Evolutionary conservation across 2,113 vertebrate genomes (phyloP), one percentile per base, ranked within the genome.

Genomic region (Setophaga kirtlandii): DNA sequence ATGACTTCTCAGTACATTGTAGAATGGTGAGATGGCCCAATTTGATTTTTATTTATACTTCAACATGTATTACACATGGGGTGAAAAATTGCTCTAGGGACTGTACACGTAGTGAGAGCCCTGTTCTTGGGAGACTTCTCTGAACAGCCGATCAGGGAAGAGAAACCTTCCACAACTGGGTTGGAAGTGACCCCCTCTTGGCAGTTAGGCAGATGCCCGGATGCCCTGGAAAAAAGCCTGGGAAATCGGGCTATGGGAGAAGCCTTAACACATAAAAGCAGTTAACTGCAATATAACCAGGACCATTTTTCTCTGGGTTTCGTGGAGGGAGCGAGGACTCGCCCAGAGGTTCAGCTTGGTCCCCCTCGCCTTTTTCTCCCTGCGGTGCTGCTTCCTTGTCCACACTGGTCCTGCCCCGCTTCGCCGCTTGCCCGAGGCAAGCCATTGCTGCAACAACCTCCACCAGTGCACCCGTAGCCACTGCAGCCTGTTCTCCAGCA

Each of bases 391-490:
- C 5, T 44, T 30, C 25, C 25, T 20, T 41, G 13, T 41, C 37
- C 5, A 1, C 17, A 3, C 8, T 46, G 12, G 5, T 9, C 35
- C 23, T 52, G 46, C 12, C 33, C 33, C 24, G 18, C 20, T 44
- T 55, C 3, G 2, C 56, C 2, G 1, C n/a, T 35, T 35, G 6
- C 18, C 24, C 2, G 1, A 6, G 31, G 49, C 76, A 30, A 25
- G 7, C 37, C 33, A 30, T 55, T 1, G 1, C 49, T 1, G 0
- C 2, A 1, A 44, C 25, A 55, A 0, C 12, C 9, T 11, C 52
- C 20, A 8, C 19, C 5, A 31, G 42, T 13, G 5, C 11, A 6
- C 8, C 56, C 3, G 5, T 11, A 14, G 55, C 11, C 28, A 13
- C 7, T 8, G 56, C 58, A 25, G 16, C 28, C 9, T 15, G 11